These are phyloP conservation scores for Drosophila willistoni DNA, from an alignment of 1,140 invertebrate species.

Conservation along the genomic window DNA sequence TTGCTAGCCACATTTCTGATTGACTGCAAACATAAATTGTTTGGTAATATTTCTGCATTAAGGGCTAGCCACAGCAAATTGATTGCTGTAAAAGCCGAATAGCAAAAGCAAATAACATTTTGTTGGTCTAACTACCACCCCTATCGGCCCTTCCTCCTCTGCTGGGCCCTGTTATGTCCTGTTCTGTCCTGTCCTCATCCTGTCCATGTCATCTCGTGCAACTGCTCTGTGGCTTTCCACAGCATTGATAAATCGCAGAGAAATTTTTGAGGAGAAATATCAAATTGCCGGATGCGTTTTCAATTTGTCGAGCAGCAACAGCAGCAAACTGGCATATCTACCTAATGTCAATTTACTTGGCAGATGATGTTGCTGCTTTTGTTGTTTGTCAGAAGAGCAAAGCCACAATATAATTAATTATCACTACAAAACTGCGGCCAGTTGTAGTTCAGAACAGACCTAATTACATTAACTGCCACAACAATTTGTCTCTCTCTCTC, in stretches of 20 bases:
- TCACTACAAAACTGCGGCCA: slow-evolving; percentile 28
- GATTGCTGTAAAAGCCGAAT: slow-evolving; percentile 57
- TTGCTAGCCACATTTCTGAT: slow-evolving; percentile 31
- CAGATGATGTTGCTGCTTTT: slow-evolving; percentile 27
- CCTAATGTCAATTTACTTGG: slow-evolving; percentile 25
- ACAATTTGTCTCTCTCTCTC: slow-evolving; percentile 17
- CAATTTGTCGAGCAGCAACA: slow-evolving; percentile 15
- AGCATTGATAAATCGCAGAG: slow-evolving; percentile 20
- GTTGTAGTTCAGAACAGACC: slow-evolving; percentile 2
- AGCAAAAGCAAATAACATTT: slow-evolving; percentile 49
- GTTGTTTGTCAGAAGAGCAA: slow-evolving; percentile 16
- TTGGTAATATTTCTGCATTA: slow-evolving; percentile 36
- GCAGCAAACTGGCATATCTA: neutral
- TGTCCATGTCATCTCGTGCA: too few species aligned
- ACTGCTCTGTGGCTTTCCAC: slow-evolving; percentile 33
- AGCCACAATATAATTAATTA: slow-evolving; percentile 42
- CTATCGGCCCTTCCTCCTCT: neutral
- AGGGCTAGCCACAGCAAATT: slow-evolving; percentile 52
- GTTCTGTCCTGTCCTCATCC: too few species aligned
- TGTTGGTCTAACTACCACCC: neutral
- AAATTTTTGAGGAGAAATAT: slow-evolving; percentile 10
- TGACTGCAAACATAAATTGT: slow-evolving; percentile 46
- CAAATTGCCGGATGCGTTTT: slow-evolving; percentile 46
- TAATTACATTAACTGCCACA: slow-evolving; percentile 56
- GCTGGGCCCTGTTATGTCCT: too few species aligned